Evolutionary conservation across 2,113 vertebrate species (phyloP).

Genomic region (Callopanchax toddi): DNA sequence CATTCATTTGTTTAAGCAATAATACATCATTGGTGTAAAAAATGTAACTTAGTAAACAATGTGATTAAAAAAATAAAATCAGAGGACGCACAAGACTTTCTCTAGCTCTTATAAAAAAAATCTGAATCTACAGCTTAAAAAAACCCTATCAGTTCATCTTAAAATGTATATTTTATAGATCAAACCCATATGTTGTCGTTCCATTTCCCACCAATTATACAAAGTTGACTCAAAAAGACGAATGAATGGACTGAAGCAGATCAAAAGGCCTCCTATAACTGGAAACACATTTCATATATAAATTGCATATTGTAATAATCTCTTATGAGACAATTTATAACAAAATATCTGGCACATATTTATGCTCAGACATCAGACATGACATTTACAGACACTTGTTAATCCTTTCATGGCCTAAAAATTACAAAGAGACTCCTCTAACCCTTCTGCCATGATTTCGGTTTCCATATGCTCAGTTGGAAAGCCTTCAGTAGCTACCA

Average conservation of each 20-base stretch:
- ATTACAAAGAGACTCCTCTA: background rate
- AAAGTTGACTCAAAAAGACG: background rate
- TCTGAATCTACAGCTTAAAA: too few species aligned
- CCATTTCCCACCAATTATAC: too few species aligned
- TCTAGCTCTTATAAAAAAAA: too few species aligned
- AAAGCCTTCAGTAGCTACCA: background rate
- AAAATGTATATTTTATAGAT: too few species aligned
- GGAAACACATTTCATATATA: background rate
- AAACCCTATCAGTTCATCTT: too few species aligned
- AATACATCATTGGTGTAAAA: too few species aligned
- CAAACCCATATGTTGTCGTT: too few species aligned
- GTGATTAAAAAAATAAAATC: too few species aligned
- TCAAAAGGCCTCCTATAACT: too few species aligned
- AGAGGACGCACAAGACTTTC: too few species aligned
- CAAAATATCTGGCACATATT: background rate
- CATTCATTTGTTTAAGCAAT: too few species aligned
- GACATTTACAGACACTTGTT: slow-evolving; percentile 6
- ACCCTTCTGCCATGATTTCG: background rate
- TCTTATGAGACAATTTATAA: background rate
- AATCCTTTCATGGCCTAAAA: background rate
- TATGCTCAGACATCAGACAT: background rate
- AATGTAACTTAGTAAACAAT: too few species aligned
- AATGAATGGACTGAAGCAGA: background rate
- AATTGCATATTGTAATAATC: background rate
- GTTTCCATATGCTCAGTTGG: background rate